Evolutionary conservation across 2,797 vertebrate species (phyloP).

Genomic region (Luscinia megarhynchos): DNA sequence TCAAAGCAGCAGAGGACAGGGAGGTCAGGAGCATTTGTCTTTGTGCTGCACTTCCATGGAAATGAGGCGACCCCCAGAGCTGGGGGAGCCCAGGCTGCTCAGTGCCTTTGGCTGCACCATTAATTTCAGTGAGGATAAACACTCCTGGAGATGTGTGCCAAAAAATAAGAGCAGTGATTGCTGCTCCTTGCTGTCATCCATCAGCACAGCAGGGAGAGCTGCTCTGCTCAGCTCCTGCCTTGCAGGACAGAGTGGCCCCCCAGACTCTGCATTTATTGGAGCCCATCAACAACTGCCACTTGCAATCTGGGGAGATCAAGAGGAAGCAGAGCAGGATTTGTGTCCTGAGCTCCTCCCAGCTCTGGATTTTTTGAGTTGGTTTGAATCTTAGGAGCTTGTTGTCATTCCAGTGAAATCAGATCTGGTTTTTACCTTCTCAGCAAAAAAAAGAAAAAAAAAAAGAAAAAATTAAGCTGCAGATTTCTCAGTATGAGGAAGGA

Average conservation of each 20-base stretch:
- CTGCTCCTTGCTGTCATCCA: not conserved
- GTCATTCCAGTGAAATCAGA: not conserved
- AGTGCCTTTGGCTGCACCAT: too few relatives aligned
- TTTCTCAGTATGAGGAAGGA: not conserved
- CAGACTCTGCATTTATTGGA: not conserved
- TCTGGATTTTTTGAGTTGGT: too few relatives aligned
- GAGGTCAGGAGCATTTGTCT: not conserved
- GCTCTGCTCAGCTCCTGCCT: not conserved
- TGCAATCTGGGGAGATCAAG: not conserved
- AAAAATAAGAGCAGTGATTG: rapidly evolving
- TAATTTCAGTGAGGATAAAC: not conserved
- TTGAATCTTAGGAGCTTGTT: too few relatives aligned
- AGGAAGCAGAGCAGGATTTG: not conserved
- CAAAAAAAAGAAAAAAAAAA: not conserved
- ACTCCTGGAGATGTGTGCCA: not conserved
- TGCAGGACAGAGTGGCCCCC: not conserved
- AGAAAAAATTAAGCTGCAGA: too few relatives aligned
- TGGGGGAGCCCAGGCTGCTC: not conserved
- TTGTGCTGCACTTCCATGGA: not conserved
- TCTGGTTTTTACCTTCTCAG: not conserved
- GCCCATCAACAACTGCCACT: conserved; percentile 41
- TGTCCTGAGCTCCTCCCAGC: not conserved
- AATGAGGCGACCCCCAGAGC: not conserved
- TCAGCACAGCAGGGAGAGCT: not conserved
- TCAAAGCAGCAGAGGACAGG: not conserved